Evolutionary conservation across 2,113 vertebrate species (phyloP).

Genomic region (Boleophthalmus pectinirostris): DNA sequence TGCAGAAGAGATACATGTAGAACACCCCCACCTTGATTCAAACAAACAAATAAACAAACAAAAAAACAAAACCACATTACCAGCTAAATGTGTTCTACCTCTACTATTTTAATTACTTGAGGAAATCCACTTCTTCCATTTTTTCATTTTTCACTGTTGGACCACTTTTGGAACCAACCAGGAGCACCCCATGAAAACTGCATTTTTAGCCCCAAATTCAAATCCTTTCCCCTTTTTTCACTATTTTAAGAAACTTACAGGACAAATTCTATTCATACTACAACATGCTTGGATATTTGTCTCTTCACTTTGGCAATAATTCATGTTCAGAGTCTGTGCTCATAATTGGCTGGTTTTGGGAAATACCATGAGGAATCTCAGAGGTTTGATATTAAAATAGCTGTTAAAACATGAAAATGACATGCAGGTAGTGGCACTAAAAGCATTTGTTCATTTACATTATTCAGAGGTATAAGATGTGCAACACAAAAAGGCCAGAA

Average conservation of each 20-base stretch:
- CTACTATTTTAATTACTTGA: neutral
- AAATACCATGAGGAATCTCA: neutral
- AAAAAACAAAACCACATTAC: too few relatives aligned
- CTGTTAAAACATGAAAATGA: slow-evolving; percentile 43
- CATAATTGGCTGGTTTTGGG: neutral
- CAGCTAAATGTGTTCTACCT: neutral
- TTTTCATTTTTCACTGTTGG: too few relatives aligned
- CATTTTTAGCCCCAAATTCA: too few relatives aligned
- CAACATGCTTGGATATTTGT: neutral
- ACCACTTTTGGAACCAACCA: too few relatives aligned
- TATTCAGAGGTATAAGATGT: slow-evolving; percentile 43
- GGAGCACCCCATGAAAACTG: too few relatives aligned
- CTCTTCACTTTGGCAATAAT: neutral
- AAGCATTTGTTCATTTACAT: slow-evolving; percentile 26
- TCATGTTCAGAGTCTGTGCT: neutral
- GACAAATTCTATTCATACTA: neutral
- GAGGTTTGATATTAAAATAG: neutral
- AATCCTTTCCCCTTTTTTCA: too few relatives aligned
- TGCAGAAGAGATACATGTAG: too few relatives aligned
- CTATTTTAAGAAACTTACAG: too few relatives aligned
- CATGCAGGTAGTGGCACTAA: slow-evolving; percentile 56
- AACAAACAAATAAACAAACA: too few relatives aligned
- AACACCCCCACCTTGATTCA: too few relatives aligned
- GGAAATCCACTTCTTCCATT: too few relatives aligned
- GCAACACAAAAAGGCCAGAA: slow-evolving; percentile 55